Base-by-base conservation (phyloP, 2,888 invertebrate species). In the Muscina levida region DNA sequence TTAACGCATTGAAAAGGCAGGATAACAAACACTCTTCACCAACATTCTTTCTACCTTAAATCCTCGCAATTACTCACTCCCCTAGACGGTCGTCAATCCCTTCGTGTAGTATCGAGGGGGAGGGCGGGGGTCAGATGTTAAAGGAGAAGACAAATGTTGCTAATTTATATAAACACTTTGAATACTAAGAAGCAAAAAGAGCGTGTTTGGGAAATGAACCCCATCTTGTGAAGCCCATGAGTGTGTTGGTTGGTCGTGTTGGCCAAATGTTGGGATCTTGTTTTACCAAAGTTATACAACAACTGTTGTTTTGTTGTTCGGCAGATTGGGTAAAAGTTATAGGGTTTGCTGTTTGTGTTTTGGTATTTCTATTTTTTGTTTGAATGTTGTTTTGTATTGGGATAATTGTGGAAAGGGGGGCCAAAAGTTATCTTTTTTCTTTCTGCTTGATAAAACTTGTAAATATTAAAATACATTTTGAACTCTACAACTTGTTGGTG, bases 151-250 rank as follows among this genome's bases (percentile, higher is more conserved):
- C 72, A 77, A 81, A 77, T 77, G 81, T 57, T 75, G 59, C 17
- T 57, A 74, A 81, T 81, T 81, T 81, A 77, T 77, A 77, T 75
- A 77, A 74, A 74, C 67, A 71, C 62, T 65, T 66, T 46, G 44
- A 31, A 31, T 31, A 31, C 31, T 3, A 31, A 31, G 31, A 31
- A 8, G 31, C 3, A 5, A 31, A 31, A 5, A 31, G 31, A 3
- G 31, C 4, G 39, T 11, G 31, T 31, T 22, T 2, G 46, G 24
- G 65, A 31, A 42, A 74, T 48, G 59, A 74, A 44, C 44, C 73
- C 67, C n/a, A n/a, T n/a, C n/a, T 19, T 74, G 56, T 62, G 67
- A 66, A 8, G n/a, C 19, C n/a, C 8, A 66, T 37, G 39, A 13
- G 53, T 53, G 3, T 31, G 31, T 31, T 31, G 10, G 19, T 11